These are phyloP conservation scores for Marmota monax DNA, from an alignment of 2,113 vertebrate genomes.

Conservation along the genomic window DNA sequence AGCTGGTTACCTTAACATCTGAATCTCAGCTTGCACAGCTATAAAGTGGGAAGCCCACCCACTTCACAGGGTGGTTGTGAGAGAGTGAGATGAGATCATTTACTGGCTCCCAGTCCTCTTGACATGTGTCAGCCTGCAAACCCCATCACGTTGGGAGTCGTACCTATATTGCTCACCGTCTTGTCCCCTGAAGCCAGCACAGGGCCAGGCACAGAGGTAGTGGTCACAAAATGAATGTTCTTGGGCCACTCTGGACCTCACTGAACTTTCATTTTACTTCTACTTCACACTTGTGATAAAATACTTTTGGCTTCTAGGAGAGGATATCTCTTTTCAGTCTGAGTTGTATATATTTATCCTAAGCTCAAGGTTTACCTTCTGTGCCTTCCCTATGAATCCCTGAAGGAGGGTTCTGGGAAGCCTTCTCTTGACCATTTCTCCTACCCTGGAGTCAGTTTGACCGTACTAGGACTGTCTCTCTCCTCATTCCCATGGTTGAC, in stretches of 20 bases:
- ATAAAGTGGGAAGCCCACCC: background rate
- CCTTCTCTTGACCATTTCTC: background rate
- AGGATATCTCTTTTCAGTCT: background rate
- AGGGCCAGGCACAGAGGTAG: rapidly evolving
- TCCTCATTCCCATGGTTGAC: background rate
- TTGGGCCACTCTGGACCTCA: background rate
- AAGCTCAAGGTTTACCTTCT: background rate
- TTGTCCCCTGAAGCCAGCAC: background rate
- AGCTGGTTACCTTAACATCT: background rate
- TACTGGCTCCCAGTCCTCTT: background rate
- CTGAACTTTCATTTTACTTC: background rate
- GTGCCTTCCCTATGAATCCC: background rate
- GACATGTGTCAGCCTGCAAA: background rate
- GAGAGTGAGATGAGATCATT: background rate
- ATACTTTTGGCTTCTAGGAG: background rate
- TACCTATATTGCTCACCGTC: rapidly evolving
- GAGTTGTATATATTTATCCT: background rate
- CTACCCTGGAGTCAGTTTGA: background rate
- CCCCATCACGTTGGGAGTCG: background rate
- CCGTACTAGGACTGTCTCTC: background rate
- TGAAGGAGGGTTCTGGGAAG: background rate
- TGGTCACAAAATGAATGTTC: background rate
- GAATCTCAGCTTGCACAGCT: background rate
- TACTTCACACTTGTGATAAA: background rate
- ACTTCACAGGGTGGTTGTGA: background rate